Evolutionary conservation across 1,140 invertebrate species (phyloP).

Genomic region (Neodiprion pinetum): DNA sequence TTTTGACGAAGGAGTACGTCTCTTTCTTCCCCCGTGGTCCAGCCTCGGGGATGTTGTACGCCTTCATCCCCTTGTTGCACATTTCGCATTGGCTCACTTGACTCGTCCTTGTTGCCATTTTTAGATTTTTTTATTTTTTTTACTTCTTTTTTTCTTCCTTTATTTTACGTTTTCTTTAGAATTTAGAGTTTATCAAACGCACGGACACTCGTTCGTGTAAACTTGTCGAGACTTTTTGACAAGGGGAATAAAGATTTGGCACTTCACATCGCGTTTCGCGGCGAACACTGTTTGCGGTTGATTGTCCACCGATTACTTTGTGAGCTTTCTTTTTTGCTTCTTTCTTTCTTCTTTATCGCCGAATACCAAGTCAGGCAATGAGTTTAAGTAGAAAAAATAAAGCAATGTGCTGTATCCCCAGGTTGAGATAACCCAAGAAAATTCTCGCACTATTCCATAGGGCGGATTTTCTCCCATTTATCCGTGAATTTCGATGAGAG

Average conservation of each 20-base stretch:
- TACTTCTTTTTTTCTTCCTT: slow-evolving; percentile 3
- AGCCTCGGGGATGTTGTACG: slow-evolving; percentile 41
- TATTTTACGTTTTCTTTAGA: no score
- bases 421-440: not conserved
- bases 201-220: not conserved
- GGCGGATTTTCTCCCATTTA: not conserved
- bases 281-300: no score
- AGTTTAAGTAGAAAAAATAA: no score
- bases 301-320: no score
- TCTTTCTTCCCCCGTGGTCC: slow-evolving; percentile 29
- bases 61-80: slow-evolving; percentile 47
- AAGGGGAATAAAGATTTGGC: not conserved
- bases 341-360: no score
- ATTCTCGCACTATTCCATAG: not conserved
- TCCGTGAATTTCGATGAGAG: slow-evolving; percentile 18
- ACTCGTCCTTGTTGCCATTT: slow-evolving; percentile 44
- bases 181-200: no score
- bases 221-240: not conserved
- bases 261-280: not conserved
- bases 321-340: no score
- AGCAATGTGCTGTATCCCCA: no score
- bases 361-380: no score
- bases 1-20: slow-evolving; percentile 63
- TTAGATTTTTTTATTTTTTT: not conserved
- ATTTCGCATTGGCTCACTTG: slow-evolving; percentile 46